A percentile compares a stretch with the other conserved stretches of the same genome.
Evolutionary conservation across 2,113 vertebrate species (phyloP).

Genomic region (Hippocampus barbouri): DNA sequence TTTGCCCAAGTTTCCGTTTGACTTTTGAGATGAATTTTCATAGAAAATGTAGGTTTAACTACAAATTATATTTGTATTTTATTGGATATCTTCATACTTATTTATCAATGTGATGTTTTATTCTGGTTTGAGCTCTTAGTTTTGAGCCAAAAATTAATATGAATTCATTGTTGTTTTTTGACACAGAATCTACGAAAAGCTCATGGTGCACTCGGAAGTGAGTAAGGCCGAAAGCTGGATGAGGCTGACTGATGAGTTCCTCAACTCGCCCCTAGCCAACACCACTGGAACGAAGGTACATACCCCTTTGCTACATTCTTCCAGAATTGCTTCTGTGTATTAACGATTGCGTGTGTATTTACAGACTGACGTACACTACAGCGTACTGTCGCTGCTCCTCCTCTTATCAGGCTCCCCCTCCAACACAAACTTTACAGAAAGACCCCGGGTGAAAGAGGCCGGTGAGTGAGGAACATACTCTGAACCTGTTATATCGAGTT

Average conservation of each 20-base stretch:
- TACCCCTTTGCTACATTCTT: neutral
- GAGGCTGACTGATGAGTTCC: slow-evolving; percentile 85
- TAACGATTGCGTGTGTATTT: neutral
- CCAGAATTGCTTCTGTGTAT: neutral
- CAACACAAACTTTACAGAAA: slow-evolving; percentile 85
- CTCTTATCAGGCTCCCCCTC: slow-evolving; percentile 89
- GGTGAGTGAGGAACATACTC: slow-evolving; percentile 48
- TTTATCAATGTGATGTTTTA: neutral
- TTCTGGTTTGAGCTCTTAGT: too few species aligned
- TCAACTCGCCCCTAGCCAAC: slow-evolving; percentile 79
- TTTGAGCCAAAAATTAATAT: neutral
- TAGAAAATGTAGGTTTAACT: too few species aligned
- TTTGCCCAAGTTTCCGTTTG: neutral
- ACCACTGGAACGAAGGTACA: slow-evolving; percentile 81
- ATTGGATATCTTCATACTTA: too few species aligned
- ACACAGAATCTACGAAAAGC: slow-evolving; percentile 89
- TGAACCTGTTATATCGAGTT: neutral
- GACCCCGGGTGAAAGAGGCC: slow-evolving; percentile 73
- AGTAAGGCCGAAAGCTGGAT: slow-evolving; percentile 92
- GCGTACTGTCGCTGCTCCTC: slow-evolving; percentile 84
- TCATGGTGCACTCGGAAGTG: slow-evolving; percentile 91
- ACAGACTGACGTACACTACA: slow-evolving; percentile 80
- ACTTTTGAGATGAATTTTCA: neutral
- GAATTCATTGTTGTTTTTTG: slow-evolving; percentile 7
- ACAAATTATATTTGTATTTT: neutral